phyloP scores from a whole-genome alignment of 2,113 vertebrate species.

The Leptosomus discolor region DNA sequence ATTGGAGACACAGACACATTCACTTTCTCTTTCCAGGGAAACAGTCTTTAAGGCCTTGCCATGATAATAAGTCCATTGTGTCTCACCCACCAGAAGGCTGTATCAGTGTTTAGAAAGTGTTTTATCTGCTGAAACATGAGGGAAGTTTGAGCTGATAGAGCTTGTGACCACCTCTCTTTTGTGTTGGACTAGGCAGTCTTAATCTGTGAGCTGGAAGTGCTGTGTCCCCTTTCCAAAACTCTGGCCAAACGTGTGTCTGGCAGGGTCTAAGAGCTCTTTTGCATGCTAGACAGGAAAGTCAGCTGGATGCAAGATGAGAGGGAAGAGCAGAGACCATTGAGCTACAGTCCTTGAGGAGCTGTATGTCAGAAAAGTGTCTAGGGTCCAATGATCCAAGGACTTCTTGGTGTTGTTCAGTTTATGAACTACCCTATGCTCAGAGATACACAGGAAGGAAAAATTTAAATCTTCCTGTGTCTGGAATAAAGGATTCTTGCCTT shows the following conservation, averaged over 20 bases:
- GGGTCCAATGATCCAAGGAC: neutral
- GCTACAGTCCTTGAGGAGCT: neutral
- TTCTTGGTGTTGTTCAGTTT: neutral
- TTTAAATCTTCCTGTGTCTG: neutral
- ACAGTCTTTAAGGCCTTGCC: neutral
- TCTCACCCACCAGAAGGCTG: neutral
- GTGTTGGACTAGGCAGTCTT: neutral
- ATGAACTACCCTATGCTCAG: neutral
- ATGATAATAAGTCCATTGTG: accelerated
- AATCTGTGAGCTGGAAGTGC: neutral
- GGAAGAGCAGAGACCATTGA: neutral
- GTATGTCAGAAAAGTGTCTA: neutral
- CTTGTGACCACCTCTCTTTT: neutral
- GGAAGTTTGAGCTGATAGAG: neutral
- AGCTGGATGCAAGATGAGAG: neutral
- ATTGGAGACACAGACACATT: neutral
- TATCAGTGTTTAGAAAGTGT: neutral
- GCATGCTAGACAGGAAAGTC: neutral
- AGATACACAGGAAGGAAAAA: neutral
- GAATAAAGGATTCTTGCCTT: neutral
- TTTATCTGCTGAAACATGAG: neutral
- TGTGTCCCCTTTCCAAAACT: neutral
- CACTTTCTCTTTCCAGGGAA: neutral
- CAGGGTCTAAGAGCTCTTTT: neutral
- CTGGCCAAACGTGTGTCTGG: neutral